Conservation (phyloP, 1,140 invertebrate genomes). For the Aphis gossypii region DNA sequence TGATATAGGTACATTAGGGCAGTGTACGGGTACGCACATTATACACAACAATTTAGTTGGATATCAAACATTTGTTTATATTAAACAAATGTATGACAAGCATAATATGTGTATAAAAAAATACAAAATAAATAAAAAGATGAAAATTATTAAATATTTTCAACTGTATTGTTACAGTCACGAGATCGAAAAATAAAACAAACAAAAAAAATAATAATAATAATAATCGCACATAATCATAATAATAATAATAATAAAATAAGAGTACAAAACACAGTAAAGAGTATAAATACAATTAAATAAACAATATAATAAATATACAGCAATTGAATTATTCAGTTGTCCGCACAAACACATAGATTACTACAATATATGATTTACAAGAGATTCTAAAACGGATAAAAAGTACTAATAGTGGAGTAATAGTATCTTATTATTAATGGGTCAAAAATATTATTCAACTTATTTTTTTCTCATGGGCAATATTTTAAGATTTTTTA, state of each 20-base stretch:
- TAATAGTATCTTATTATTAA: neutral
- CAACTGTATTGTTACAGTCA: conserved; percentile 44
- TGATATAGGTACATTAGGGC: neutral
- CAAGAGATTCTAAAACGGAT: neutral
- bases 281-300: conserved; percentile 39
- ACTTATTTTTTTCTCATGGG: neutral
- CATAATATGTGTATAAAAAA: neutral
- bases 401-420: neutral
- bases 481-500: neutral
- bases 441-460: neutral
- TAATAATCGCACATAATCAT: conserved; percentile 14
- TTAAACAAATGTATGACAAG: neutral
- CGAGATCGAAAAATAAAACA: conserved; percentile 52
- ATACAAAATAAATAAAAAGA: conserved; percentile 21
- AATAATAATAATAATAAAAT: conserved; percentile 43
- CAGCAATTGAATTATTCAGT: neutral
- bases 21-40: neutral
- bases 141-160: conserved; percentile 42
- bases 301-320: conserved; percentile 45
- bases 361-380: neutral
- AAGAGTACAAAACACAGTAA: conserved; percentile 32
- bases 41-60: neutral
- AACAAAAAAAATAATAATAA: conserved; percentile 29
- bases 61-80: neutral
- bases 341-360: neutral